Base-by-base conservation (phyloP, 2,797 vertebrate genomes). In the Fundulus diaphanus region DNA sequence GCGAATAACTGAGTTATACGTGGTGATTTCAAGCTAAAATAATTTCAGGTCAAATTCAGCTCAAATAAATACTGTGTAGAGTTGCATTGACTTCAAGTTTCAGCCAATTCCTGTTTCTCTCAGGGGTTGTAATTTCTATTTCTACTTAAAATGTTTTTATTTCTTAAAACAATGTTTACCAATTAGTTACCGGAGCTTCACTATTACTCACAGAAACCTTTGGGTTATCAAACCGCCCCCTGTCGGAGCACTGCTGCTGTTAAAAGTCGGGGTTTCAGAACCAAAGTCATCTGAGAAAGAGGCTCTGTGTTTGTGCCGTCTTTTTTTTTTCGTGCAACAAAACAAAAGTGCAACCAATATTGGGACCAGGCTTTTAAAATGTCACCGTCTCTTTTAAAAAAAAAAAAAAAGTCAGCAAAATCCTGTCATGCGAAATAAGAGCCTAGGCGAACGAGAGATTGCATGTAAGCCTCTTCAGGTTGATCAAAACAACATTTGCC, bases 361-460 rank as follows among this genome's bases (percentile, higher is more conserved):
- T 35, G 71, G 73, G 68, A 35, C 71, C 5, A 77, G 46, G 89
- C 89, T 93, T 93, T 92, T 91, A 92, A 90, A 90, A 89, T 91
- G 87, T 91, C 88, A 90, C 86, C 11, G 68, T 54, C 84, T 83
- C 82, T 75, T 42, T 15, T n/a, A n/a, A n/a, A n/a, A n/a, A n/a
- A n/a, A n/a, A n/a, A n/a, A 54, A 78, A 80, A 82, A 90, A 85
- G 80, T 92, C 88, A 86, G 84, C 86, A 85, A 88, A 70, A 91
- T 90, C 77, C 89, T 79, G 89, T 91, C 92, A 93, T 90, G 91
- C 88, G 90, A 90, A 92, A 90, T 92, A 93, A 94, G 84, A 92
- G 92, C 88, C 40, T 0, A 82, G 85, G 78, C 87, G 85, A 76
- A 81, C 88, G 75, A 35, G 72, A 79, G 75, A 57, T 73, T 52